These are phyloP conservation scores for Chiloscyllium plagiosum DNA, from an alignment of 2,113 vertebrate genomes.

Conservation along the genomic window DNA sequence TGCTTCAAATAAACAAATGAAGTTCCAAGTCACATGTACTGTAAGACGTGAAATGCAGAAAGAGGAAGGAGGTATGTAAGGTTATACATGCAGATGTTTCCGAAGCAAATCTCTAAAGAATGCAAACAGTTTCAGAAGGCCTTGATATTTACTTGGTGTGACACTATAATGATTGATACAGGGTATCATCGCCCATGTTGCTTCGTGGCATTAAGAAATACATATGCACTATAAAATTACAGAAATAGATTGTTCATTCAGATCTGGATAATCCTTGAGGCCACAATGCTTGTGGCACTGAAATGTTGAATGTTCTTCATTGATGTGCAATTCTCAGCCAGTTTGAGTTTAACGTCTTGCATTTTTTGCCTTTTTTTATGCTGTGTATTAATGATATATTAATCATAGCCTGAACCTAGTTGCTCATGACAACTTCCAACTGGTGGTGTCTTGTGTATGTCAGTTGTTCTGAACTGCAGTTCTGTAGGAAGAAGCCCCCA, in stretches of 20 bases:
- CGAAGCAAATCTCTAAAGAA: background rate
- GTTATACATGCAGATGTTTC: background rate
- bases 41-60: constrained; percentile 53
- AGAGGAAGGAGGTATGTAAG: constrained; percentile 62
- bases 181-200: background rate
- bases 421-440: background rate
- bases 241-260: background rate
- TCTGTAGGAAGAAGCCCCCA: background rate
- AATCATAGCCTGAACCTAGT: background rate
- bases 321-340: background rate
- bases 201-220: background rate
- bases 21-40: constrained; percentile 58
- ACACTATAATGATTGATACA: background rate
- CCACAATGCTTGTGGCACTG: background rate
- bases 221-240: background rate
- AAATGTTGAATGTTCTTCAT: background rate
- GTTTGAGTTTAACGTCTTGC: background rate
- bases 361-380: background rate
- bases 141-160: background rate
- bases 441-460: background rate
- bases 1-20: constrained; percentile 64
- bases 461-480: background rate
- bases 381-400: background rate
- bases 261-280: background rate
- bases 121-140: background rate